Percentiles rank a stretch among this genome's conserved stretches.
These are phyloP conservation scores for Pogoniulus pusillus DNA, from an alignment of 2,797 vertebrate species.

Conservation along the genomic window DNA sequence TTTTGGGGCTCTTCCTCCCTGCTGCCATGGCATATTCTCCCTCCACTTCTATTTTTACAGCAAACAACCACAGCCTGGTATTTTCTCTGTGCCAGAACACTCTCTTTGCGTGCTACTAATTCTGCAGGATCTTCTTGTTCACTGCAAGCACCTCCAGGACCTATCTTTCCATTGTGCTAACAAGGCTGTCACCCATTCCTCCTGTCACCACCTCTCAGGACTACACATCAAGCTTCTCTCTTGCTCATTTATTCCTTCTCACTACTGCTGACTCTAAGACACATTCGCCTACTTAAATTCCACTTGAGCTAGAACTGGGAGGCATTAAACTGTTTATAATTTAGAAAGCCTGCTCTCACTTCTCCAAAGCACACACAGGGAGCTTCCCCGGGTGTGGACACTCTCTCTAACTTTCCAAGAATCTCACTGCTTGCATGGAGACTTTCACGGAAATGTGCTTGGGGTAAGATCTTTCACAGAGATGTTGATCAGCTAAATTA, in stretches of 20 bases:
- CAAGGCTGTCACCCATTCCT: neutral
- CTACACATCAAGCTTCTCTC: neutral
- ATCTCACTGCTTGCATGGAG: neutral
- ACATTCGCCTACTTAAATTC: constrained; percentile 28
- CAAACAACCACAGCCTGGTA: neutral
- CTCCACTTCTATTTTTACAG: neutral
- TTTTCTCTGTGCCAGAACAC: neutral
- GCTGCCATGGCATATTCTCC: neutral
- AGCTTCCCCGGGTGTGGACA: neutral
- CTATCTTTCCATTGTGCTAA: neutral
- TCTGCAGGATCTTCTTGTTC: neutral
- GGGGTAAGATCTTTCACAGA: neutral
- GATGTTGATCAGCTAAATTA: constrained; percentile 13
- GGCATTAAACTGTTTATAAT: constrained; percentile 15
- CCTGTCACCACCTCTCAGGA: neutral
- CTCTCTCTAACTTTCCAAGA: constrained; percentile 34
- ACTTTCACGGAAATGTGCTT: constrained; percentile 17
- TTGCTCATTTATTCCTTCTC: constrained; percentile 14
- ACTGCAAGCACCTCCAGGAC: neutral
- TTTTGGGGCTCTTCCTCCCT: neutral
- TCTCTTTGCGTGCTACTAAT: neutral
- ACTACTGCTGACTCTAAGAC: neutral
- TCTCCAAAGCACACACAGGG: neutral
- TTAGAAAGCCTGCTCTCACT: constrained; percentile 23
- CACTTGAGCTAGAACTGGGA: constrained; percentile 27